Base-by-base conservation (phyloP, 2,797 vertebrate genomes). In the Alectoris magna region DNA sequence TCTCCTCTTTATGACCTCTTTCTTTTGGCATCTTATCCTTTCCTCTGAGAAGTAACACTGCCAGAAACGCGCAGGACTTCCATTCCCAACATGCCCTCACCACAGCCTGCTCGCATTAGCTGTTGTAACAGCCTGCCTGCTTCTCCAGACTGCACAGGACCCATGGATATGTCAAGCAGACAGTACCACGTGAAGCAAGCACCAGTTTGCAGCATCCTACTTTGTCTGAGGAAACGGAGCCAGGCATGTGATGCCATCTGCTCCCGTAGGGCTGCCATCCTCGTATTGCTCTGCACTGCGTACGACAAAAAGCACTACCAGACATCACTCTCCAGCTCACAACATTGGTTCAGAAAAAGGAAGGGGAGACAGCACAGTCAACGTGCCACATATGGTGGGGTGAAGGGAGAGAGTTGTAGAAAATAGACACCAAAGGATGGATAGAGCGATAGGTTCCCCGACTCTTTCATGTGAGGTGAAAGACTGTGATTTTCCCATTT, bases 181-280 rank as follows among this genome's bases (percentile, higher is more conserved):
- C 85, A 93, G 85, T 96, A 97, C 90, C 76, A 93, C 93, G 92
- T 76, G 87, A 84, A 96, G 92, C 87, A 96, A 97, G 96, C 96
- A 97, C 97, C 97, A 97, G 93, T 95, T 96, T 91, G 70, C 94
- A 84, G 92, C 84, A 93, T 92, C 85, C 96, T 97, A 91, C 92
- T 96, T 97, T 97, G 96, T 96, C 97, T 97, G 95, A 95, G 95
- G 96, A 97, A 97, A 97, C 91, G 89, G 96, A 97, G 95, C 96
- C 96, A 97, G 96, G 95, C 77, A 6, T 95, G 93, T 80, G 96
- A 82, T 95, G 94, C 97, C 98, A 98, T 98, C 98, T 98, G 98
- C 96, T 98, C 96, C 91, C 96, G 90, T 87, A 97, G 95, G n/a
- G 92, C 91, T 97, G 98, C 97, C 97, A 98, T 97, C 95, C 96